phyloP scores from a whole-genome alignment of 2,113 vertebrate species.

The Thalassoma bifasciatum region DNA sequence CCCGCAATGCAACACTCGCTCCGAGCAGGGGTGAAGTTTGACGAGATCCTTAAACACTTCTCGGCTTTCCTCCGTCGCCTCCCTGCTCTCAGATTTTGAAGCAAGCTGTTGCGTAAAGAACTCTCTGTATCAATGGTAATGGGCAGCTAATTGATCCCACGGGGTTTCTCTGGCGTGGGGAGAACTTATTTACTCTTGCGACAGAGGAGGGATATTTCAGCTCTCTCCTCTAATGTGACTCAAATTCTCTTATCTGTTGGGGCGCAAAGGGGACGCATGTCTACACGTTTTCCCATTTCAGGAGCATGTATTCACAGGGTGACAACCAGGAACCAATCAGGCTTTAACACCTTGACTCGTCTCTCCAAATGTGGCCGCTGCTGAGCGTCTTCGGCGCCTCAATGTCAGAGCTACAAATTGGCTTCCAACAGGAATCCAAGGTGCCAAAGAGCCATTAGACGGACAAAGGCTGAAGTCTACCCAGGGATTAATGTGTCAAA shows the following conservation, averaged over 20 bases:
- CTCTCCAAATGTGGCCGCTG: slow-evolving; percentile 60
- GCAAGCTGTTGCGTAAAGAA: slow-evolving; percentile 65
- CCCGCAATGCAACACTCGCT: slow-evolving; percentile 73
- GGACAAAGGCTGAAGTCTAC: slow-evolving; percentile 75
- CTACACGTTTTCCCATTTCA: slow-evolving; percentile 55
- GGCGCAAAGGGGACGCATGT: slow-evolving; percentile 65
- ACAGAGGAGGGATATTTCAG: slow-evolving; percentile 68
- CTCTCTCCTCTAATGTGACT: slow-evolving; percentile 66
- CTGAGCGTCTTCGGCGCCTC: slow-evolving; percentile 56
- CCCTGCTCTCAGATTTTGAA: slow-evolving; percentile 47
- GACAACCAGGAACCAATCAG: slow-evolving; percentile 82
- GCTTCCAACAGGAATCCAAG: slow-evolving; percentile 81
- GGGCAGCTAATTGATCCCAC: slow-evolving; percentile 74
- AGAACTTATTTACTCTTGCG: slow-evolving; percentile 74
- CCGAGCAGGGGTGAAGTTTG: slow-evolving; percentile 79
- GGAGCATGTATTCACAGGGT: slow-evolving; percentile 58
- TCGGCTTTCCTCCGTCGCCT: background rate
- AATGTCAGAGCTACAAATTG: slow-evolving; percentile 80
- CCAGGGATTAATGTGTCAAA: slow-evolving; percentile 72
- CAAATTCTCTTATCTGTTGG: slow-evolving; percentile 67
- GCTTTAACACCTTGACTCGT: slow-evolving; percentile 80
- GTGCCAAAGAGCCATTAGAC: slow-evolving; percentile 83
- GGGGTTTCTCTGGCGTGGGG: slow-evolving; percentile 58
- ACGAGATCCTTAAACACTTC: slow-evolving; percentile 58
- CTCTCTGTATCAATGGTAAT: slow-evolving; percentile 66